These are phyloP conservation scores for Achroia grisella DNA, from an alignment of 1,140 invertebrate species.

Conservation along the genomic window DNA sequence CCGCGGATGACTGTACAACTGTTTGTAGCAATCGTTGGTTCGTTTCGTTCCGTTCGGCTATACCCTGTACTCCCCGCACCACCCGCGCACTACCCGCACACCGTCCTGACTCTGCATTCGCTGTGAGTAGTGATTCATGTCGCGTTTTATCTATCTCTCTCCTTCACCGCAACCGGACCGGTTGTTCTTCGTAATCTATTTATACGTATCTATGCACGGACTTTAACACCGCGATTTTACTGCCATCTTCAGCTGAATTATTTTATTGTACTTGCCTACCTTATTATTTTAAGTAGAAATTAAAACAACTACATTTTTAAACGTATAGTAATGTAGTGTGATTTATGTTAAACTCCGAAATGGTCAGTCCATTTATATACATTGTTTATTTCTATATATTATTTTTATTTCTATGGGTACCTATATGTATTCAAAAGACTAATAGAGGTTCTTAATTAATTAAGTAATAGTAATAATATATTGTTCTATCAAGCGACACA, in stretches of 20 bases:
- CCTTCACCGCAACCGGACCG: constrained; percentile 70
- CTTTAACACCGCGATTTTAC: constrained; percentile 57
- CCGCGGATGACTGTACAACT: constrained; percentile 65
- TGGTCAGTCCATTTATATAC: too few species aligned
- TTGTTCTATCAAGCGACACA: constrained; percentile 30
- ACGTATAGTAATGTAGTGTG: too few species aligned
- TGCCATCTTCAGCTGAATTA: constrained; percentile 13
- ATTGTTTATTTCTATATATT: too few species aligned
- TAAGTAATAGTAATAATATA: not conserved
- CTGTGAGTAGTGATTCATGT: constrained; percentile 70
- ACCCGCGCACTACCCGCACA: constrained; percentile 39
- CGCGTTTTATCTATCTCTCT: constrained; percentile 72
- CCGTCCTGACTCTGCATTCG: constrained; percentile 46
- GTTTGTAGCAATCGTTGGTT: constrained; percentile 67
- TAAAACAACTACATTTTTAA: not conserved
- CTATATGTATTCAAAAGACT: too few species aligned
- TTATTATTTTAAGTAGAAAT: constrained; percentile 5
- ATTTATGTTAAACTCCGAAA: too few species aligned
- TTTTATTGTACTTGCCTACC: too few species aligned
- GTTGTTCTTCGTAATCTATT: constrained; percentile 71
- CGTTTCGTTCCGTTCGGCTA: constrained; percentile 56
- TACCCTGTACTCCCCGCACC: constrained; percentile 38
- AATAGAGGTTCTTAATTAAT: too few species aligned
- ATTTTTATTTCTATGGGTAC: too few species aligned
- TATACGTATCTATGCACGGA: constrained; percentile 65